phyloP scores from a whole-genome alignment of 2,113 vertebrate genomes.

The Austrofundulus limnaeus region DNA sequence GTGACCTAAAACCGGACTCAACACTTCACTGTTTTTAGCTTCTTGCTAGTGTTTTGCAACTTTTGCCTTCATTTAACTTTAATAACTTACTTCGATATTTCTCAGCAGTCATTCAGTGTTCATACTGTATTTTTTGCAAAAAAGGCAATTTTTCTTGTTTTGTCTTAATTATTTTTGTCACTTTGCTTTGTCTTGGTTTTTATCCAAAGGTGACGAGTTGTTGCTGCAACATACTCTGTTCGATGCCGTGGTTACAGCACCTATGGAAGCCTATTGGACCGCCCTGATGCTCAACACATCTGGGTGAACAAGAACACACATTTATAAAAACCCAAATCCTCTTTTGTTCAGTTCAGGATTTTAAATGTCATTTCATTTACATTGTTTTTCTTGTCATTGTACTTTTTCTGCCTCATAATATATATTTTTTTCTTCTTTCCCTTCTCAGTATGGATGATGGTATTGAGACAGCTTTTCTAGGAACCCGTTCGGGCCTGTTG shows the following conservation, averaged over 20 bases:
- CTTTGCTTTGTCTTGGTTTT: background rate
- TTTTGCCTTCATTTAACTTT: too few species aligned
- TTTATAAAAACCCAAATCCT: too few species aligned
- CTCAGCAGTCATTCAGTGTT: too few species aligned
- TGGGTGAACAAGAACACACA: conserved; percentile 71
- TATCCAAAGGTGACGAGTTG: conserved; percentile 83
- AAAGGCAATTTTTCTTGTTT: background rate
- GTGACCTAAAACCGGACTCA: too few species aligned
- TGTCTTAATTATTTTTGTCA: background rate
- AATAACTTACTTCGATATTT: too few species aligned
- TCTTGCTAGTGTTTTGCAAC: too few species aligned
- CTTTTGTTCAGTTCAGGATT: background rate
- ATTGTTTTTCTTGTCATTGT: background rate
- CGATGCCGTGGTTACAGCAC: conserved; percentile 93
- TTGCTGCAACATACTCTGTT: conserved; percentile 89
- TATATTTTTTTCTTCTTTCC: too few species aligned
- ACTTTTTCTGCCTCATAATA: background rate
- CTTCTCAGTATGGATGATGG: conserved; percentile 75
- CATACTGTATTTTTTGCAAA: too few species aligned
- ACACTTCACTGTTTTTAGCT: too few species aligned
- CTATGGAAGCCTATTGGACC: conserved; percentile 97
- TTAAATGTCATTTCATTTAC: too few species aligned
- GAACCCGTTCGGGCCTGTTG: conserved; percentile 90
- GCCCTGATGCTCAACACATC: conserved; percentile 87
- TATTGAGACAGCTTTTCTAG: conserved; percentile 89